Percentiles rank a stretch among this genome's conserved stretches.
These are phyloP conservation scores for Kryptolebias ocellatus DNA, from an alignment of 2,797 vertebrate genomes.

Conservation along the genomic window DNA sequence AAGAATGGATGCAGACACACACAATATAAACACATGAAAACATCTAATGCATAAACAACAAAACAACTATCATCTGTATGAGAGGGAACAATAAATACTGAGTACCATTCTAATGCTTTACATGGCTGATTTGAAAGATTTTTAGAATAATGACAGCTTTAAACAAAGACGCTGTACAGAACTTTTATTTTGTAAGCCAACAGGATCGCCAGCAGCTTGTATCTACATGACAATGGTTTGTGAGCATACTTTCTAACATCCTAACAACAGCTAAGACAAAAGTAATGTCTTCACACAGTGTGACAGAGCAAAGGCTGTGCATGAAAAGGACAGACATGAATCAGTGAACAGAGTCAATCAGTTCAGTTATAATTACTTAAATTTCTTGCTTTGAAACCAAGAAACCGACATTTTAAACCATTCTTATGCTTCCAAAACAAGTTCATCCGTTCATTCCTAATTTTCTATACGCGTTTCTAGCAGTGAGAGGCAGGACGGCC, in stretches of 20 bases:
- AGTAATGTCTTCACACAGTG: conserved; percentile 29
- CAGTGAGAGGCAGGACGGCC: no score
- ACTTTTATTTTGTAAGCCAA: conserved; percentile 31
- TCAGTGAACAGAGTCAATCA: conserved; percentile 10
- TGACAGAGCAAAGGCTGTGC: conserved; percentile 40
- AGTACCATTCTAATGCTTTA: conserved; percentile 1
- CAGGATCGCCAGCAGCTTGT: conserved; percentile 27
- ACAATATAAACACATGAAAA: conserved; percentile 18
- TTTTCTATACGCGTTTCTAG: no score
- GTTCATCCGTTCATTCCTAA: no score
- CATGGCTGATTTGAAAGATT: conserved; percentile 1
- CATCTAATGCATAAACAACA: conserved; percentile 5
- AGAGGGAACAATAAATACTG: neutral
- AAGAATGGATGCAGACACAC: conserved; percentile 17
- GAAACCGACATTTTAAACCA: no score
- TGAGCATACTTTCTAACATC: conserved; percentile 34
- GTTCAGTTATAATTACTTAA: neutral
- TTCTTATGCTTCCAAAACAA: no score
- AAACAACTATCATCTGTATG: no score
- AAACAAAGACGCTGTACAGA: conserved; percentile 28
- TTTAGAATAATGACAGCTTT: conserved; percentile 27
- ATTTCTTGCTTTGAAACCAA: conserved; percentile 9
- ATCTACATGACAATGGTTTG: conserved; percentile 62
- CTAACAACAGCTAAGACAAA: conserved; percentile 55
- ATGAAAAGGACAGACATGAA: conserved; percentile 21